phyloP scores from a whole-genome alignment of 2,113 vertebrate genomes.

The Osmerus eperlanus region DNA sequence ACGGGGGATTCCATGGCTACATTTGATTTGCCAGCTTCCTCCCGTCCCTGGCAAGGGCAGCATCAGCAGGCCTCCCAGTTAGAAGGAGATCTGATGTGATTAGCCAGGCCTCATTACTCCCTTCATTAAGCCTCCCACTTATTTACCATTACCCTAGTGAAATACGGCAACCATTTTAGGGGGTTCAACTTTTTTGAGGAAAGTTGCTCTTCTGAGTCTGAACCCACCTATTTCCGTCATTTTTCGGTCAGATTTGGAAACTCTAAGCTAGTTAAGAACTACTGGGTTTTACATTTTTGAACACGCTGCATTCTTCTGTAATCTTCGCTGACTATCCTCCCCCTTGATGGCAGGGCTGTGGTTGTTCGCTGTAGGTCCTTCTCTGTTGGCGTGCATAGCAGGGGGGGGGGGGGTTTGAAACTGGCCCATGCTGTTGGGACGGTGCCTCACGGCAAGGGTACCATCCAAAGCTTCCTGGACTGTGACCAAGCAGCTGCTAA shows the following conservation, averaged over 20 bases:
- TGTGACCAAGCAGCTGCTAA: background rate
- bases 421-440: background rate
- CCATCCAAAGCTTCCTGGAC: conserved; percentile 1
- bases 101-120: conserved; percentile 46
- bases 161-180: conserved; percentile 13
- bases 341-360: background rate
- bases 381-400: background rate
- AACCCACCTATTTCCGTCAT: no score
- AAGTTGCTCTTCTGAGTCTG: background rate
- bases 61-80: conserved; percentile 42
- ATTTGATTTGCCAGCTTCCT: conserved; percentile 55
- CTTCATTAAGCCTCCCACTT: conserved; percentile 38
- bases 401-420: background rate
- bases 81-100: conserved; percentile 52
- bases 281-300: background rate
- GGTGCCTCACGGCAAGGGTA: background rate
- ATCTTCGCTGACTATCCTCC: conserved; percentile 13
- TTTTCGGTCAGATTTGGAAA: conserved; percentile 3
- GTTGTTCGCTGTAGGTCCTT: background rate
- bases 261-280: background rate
- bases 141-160: conserved; percentile 38
- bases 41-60: conserved; percentile 22
- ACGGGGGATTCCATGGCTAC: conserved; percentile 51
- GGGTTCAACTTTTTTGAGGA: background rate
- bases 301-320: background rate